Percentiles rank a stretch among this genome's conserved stretches.
phyloP scores from a whole-genome alignment of 92 coral and sea anemone species.

The Hydrozoanthus gracilis region DNA sequence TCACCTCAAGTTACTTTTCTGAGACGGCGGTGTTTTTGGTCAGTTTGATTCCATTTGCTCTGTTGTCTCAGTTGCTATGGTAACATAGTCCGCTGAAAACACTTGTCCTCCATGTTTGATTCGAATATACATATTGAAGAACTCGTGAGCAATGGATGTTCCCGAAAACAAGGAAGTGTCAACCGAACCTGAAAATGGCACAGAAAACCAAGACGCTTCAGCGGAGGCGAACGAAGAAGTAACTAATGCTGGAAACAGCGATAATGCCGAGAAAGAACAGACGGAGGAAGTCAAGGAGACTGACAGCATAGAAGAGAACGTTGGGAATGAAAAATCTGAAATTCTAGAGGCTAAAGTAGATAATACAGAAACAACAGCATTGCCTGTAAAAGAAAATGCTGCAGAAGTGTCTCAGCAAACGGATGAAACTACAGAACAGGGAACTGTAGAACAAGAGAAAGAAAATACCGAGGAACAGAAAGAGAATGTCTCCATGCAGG shows the following conservation, averaged over 20 bases:
- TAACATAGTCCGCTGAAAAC: constrained; percentile 18
- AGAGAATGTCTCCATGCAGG: constrained; percentile 49
- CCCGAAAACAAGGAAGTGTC: constrained; percentile 25
- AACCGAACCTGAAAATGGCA: background rate
- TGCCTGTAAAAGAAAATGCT: background rate
- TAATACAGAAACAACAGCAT: background rate
- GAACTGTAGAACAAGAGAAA: background rate
- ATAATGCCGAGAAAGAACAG: background rate
- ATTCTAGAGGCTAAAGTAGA: background rate
- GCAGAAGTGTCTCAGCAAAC: constrained; percentile 12
- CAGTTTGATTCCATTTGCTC: background rate
- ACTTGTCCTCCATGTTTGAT: constrained; percentile 34
- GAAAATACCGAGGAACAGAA: constrained; percentile 49
- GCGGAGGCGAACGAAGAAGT: background rate
- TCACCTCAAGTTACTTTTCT: too few relatives aligned
- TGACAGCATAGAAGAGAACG: background rate
- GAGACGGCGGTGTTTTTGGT: constrained; percentile 21
- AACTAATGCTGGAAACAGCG: background rate
- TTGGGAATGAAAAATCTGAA: background rate
- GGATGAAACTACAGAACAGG: background rate
- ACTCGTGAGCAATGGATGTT: constrained; percentile 5
- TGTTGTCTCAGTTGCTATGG: constrained; percentile 21
- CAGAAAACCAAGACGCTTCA: background rate
- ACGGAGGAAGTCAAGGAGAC: background rate
- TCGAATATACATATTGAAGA: background rate